Conservation (phyloP, 2,888 invertebrate genomes). For the Drosophila cognata region DNA sequence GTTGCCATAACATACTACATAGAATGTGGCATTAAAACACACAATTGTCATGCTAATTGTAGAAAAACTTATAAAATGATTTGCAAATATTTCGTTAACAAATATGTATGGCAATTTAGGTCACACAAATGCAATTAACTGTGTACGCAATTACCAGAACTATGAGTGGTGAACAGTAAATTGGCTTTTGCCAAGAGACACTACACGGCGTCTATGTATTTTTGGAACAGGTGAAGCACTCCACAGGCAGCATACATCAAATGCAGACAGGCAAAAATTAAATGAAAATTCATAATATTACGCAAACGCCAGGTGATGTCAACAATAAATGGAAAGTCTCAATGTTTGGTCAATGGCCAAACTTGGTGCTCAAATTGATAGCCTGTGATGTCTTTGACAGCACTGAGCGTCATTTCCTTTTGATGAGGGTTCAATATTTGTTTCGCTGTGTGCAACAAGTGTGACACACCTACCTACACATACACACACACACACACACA, state of each 20-base stretch:
- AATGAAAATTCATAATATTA: constrained; percentile 37
- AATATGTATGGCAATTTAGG: constrained; percentile 50
- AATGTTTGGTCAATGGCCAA: constrained; percentile 46
- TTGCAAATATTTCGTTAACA: constrained; percentile 55
- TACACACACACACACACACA: constrained; percentile 1
- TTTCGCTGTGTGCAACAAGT: constrained; percentile 57
- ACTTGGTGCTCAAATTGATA: constrained; percentile 56
- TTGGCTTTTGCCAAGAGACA: constrained; percentile 2
- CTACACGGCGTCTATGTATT: constrained; percentile 1
- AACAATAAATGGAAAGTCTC: constrained; percentile 38
- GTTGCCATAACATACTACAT: constrained; percentile 8
- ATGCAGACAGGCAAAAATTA: constrained; percentile 33
- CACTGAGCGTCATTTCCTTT: constrained; percentile 60
- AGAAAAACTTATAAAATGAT: constrained; percentile 48
- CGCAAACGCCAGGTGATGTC: constrained; percentile 49
- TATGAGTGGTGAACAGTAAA: constrained; percentile 17
- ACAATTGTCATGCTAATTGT: constrained; percentile 60
- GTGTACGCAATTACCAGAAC: constrained; percentile 46
- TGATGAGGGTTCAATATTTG: constrained; percentile 68
- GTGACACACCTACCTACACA: constrained; percentile 15
- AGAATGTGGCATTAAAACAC: constrained; percentile 27
- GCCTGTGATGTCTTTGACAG: constrained; percentile 66
- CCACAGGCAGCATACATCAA: constrained; percentile 23
- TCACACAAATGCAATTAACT: constrained; percentile 69
- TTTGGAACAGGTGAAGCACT: constrained; percentile 19